Percentiles rank a stretch among this genome's conserved stretches.
Evolutionary conservation across 1,140 invertebrate genomes (phyloP).

Genomic region (Bombyx mandarina): DNA sequence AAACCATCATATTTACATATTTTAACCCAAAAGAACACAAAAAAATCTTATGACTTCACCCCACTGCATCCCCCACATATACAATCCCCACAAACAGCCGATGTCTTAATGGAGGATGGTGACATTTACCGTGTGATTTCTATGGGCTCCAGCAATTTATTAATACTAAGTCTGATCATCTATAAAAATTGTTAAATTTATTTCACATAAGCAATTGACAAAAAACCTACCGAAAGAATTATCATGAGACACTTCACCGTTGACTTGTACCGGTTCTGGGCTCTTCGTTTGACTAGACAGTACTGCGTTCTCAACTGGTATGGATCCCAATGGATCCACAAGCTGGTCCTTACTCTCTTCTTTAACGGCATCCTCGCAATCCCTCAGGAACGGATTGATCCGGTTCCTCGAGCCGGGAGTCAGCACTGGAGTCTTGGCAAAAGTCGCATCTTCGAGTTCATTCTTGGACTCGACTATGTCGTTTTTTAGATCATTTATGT

Average conservation of each 20-base stretch:
- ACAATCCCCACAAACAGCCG: no score
- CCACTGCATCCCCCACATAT: no score
- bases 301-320: conserved; percentile 52
- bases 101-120: no score
- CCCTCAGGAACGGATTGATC: conserved; percentile 65
- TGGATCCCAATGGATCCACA: conserved; percentile 57
- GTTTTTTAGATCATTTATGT: conserved; percentile 58
- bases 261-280: conserved; percentile 29
- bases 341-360: conserved; percentile 25
- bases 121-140: no score
- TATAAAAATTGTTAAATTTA: no score
- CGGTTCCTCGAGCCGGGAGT: conserved; percentile 62
- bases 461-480: conserved; percentile 65
- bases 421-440: conserved; percentile 56
- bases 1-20: no score
- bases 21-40: no score
- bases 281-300: conserved; percentile 45
- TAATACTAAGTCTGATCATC: no score
- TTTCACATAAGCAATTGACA: background rate
- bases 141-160: no score
- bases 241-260: conserved; percentile 40
- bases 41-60: no score
- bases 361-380: conserved; percentile 47
- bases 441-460: conserved; percentile 53
- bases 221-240: conserved; percentile 34